Evolutionary conservation across 1,140 invertebrate species (phyloP).

Genomic region (Drosophila sp.): DNA sequence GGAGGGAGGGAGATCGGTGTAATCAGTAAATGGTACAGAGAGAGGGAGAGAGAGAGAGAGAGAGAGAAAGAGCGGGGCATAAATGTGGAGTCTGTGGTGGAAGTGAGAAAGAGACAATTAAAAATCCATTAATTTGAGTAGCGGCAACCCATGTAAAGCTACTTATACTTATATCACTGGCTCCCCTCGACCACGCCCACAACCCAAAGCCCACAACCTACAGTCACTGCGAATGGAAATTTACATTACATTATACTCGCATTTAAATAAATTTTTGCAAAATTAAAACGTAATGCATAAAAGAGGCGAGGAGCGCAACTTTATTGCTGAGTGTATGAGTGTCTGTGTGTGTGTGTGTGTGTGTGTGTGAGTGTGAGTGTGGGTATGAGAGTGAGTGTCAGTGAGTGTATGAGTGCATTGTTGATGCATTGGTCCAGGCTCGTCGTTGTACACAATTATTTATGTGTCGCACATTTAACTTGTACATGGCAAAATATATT

Average conservation of each 20-base stretch:
- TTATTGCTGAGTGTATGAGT: slow-evolving; percentile 27
- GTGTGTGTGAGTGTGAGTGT: slow-evolving; percentile 7
- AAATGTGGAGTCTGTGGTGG: slow-evolving; percentile 44
- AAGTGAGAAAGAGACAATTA: slow-evolving; percentile 83
- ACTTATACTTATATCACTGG: slow-evolving; percentile 68
- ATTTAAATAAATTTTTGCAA: slow-evolving; percentile 82
- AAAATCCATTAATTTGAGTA: slow-evolving; percentile 84
- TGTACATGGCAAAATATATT: slow-evolving; percentile 81
- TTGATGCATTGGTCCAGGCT: slow-evolving; percentile 66
- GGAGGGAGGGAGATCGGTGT: background rate
- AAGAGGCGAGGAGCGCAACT: slow-evolving; percentile 32
- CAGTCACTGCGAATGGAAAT: slow-evolving; percentile 61
- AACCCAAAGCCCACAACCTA: slow-evolving; percentile 18
- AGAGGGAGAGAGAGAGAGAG: background rate
- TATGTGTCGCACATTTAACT: slow-evolving; percentile 81
- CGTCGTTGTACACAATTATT: slow-evolving; percentile 73
- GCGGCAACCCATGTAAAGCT: slow-evolving; percentile 77
- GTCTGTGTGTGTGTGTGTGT: slow-evolving; percentile 8
- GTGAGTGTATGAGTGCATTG: slow-evolving; percentile 44
- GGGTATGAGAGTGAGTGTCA: slow-evolving; percentile 2
- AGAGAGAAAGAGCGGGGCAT: background rate
- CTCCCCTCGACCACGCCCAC: slow-evolving; percentile 1
- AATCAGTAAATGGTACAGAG: too few species aligned
- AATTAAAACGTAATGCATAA: slow-evolving; percentile 79
- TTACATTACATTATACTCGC: slow-evolving; percentile 81